Conservation (phyloP, 2,888 invertebrate species). For the Merodon equestris region DNA sequence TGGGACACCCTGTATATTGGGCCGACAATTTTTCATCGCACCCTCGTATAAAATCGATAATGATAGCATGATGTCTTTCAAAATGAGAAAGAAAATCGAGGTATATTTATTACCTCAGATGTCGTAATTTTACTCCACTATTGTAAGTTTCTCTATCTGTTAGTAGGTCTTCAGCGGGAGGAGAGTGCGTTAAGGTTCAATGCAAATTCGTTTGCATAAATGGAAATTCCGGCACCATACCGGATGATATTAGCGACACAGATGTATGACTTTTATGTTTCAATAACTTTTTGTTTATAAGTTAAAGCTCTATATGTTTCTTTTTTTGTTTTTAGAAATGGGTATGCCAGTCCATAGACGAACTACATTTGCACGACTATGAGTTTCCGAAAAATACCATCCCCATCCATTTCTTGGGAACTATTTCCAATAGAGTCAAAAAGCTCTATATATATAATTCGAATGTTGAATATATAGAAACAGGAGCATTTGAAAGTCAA, state of each 20-base stretch:
- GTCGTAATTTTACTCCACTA: too few species aligned
- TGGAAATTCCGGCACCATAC: slow-evolving; percentile 15
- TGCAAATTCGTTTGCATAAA: slow-evolving; percentile 45
- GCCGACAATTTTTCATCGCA: too few species aligned
- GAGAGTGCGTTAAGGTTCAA: slow-evolving; percentile 12
- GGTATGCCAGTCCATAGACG: slow-evolving; percentile 69
- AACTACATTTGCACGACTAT: slow-evolving; percentile 72
- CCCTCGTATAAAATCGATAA: too few species aligned
- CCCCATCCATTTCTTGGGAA: slow-evolving; percentile 71
- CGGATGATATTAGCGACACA: slow-evolving; percentile 6
- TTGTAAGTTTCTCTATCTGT: slow-evolving; percentile 11
- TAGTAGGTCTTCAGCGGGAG: neutral
- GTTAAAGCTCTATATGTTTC: neutral
- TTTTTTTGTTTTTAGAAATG: slow-evolving; percentile 28
- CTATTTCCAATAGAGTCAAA: slow-evolving; percentile 63
- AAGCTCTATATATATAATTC: slow-evolving; percentile 70
- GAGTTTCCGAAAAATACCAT: slow-evolving; percentile 69
- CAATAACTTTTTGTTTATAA: neutral
- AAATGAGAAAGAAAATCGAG: too few species aligned
- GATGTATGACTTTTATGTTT: slow-evolving; percentile 19
- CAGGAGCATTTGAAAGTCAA: slow-evolving; percentile 72
- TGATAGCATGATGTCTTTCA: too few species aligned
- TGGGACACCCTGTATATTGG: too few species aligned
- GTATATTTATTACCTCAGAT: too few species aligned
- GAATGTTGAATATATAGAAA: slow-evolving; percentile 69